A percentile compares a stretch with the other conserved stretches of the same genome.
These are phyloP conservation scores for Gobius niger DNA, from an alignment of 2,113 vertebrate species.

Conservation along the genomic window DNA sequence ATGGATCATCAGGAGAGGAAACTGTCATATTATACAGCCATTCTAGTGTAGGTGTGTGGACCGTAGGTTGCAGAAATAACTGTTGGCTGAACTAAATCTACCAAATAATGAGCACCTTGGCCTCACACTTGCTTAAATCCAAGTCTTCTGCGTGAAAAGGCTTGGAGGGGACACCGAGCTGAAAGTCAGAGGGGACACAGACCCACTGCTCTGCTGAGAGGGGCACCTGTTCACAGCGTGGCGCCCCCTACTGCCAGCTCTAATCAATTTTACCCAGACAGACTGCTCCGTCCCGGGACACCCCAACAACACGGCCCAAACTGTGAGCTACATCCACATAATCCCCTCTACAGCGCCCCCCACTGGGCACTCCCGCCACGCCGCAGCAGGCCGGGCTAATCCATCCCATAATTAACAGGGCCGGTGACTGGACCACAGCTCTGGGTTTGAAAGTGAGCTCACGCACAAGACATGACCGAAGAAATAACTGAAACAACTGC, in stretches of 20 bases:
- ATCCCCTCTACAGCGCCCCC: constrained; percentile 57
- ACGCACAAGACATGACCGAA: too few species aligned
- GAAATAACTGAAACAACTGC: too few species aligned
- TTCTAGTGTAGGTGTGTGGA: too few species aligned
- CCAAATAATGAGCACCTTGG: too few species aligned
- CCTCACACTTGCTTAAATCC: too few species aligned
- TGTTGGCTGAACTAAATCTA: too few species aligned
- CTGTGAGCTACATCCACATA: constrained; percentile 70
- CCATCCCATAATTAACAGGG: constrained; percentile 11
- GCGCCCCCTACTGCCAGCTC: constrained; percentile 65
- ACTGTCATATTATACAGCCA: too few species aligned
- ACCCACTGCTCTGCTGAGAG: constrained; percentile 69
- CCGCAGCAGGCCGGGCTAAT: constrained; percentile 44
- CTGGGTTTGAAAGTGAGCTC: too few species aligned
- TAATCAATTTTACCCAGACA: constrained; percentile 76
- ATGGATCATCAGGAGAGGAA: too few species aligned
- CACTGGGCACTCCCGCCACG: constrained; percentile 49
- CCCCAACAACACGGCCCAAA: constrained; percentile 66
- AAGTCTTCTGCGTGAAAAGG: too few species aligned
- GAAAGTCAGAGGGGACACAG: constrained; percentile 49
- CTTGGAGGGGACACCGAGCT: neutral
- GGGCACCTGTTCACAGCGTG: constrained; percentile 75
- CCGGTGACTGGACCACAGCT: neutral
- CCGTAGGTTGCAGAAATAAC: too few species aligned
- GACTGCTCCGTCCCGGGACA: constrained; percentile 44